Base-by-base conservation (phyloP, 37 sponge, comb jelly and placozoan species). In the Sycon ciliatum region DNA sequence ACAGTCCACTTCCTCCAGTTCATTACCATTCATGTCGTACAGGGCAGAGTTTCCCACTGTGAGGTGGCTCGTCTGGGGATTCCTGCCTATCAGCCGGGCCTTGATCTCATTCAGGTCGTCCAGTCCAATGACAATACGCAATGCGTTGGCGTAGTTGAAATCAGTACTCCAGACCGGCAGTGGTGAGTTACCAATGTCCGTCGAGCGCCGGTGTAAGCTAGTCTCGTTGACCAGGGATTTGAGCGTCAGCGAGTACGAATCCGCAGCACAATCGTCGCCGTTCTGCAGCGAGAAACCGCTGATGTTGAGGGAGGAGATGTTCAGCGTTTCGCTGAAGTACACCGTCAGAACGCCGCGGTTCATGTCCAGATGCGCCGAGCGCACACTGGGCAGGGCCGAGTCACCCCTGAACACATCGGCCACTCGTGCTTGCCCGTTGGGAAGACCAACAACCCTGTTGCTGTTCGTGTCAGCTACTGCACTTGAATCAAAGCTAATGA, bases 91-190 rank as follows among this genome's bases (percentile, higher is more conserved):
- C 33, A 54, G 3, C 29, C 54, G 73, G 20, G 72, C 70, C 36
- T 92, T 92, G 18, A 92, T 38, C 39, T 80, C 83, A 36, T 92
- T 92, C 36, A 86, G 68, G 67, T 87, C 88, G 13, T 66, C 58
- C 1, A 70, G 63, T 23, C 63, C 63, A 28, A 60, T 9, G 7
- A 30, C 26, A 22, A 60, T 60, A 32, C 27, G n/a, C 0, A 89
- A n/a, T n/a, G n/a, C n/a, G n/a, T n/a, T n/a, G n/a, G n/a, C n/a
- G n/a, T n/a, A n/a, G n/a, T n/a, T n/a, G n/a, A n/a, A n/a, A n/a
- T n/a, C n/a, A n/a, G n/a, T n/a, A n/a, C n/a, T n/a, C n/a, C n/a
- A n/a, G n/a, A n/a, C n/a, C n/a, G n/a, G n/a, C n/a, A n/a, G n/a
- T n/a, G n/a, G n/a, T n/a, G n/a, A n/a, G n/a, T n/a, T n/a, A n/a